Evolutionary conservation across 2,797 vertebrate species (phyloP), one percentile per base, ranked within the genome.

Genomic region (Threskiornis aethiopicus): DNA sequence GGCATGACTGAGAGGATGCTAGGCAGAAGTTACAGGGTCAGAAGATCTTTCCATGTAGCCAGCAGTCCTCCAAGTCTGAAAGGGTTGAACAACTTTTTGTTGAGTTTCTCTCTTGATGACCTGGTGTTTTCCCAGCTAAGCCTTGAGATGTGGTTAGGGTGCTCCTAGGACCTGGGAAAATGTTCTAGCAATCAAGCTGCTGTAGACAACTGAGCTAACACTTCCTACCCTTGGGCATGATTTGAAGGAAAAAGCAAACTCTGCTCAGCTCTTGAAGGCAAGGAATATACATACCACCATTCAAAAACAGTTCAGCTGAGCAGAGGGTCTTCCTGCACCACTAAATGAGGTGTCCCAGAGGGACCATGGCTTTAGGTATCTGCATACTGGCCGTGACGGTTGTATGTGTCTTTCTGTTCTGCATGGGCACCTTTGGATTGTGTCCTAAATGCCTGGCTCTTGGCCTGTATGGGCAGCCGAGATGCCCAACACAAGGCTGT

Each of bases 301-400:
- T 62, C 39, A 52, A 24, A 76, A 64, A 17, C 10, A 65, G 21
- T 17, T 82, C 35, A 61, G 46, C 52, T 81, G 70, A 77, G 76
- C 42, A 79, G 55, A 35, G 22, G 37, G 33, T 14, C 58, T 59
- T 76, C 31, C n/a, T 81, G 28, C 54, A 21, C 47, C 41, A 11
- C 29, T 28, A 35, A 44, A 35, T 18, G 29, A 31, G 35, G 47
- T 55, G 42, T 35, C 42, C 35, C 22, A 10, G 31, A 11, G 13
- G 20, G 17, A 28, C 33, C 9, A 0, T 42, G n/a, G 39, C 28
- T 79, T 69, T 58, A 75, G 51, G 29, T 57, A 16, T 41, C 57
- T 35, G 17, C 24, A 4, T 64, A 18, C 18, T 49, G 82, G 7
- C 39, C 1, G 0, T 22, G 54, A 10, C 0, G 1, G 33, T 42